These are phyloP conservation scores for Aphidius ervi DNA, from an alignment of 1,140 invertebrate genomes.

Conservation along the genomic window DNA sequence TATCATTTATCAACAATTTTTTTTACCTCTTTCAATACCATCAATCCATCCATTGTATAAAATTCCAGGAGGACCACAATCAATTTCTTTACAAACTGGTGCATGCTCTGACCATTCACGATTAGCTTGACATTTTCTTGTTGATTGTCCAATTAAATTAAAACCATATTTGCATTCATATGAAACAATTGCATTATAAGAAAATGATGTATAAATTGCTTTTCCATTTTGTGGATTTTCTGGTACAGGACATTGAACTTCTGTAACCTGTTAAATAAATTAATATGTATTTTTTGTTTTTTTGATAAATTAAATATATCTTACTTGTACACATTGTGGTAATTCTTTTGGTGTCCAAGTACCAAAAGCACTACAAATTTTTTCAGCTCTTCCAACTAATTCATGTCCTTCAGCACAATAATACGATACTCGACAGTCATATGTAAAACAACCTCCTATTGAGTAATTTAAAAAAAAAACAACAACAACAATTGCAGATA, in stretches of 20 bases:
- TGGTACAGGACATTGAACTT: constrained; percentile 84
- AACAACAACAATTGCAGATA: too few species aligned
- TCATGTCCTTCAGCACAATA: constrained; percentile 91
- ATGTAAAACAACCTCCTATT: constrained; percentile 83
- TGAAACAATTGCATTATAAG: constrained; percentile 88
- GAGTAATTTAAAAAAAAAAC: constrained; percentile 11
- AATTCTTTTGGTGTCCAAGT: constrained; percentile 85
- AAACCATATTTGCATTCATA: constrained; percentile 93
- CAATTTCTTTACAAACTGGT: constrained; percentile 91
- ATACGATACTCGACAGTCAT: constrained; percentile 85
- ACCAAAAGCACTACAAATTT: constrained; percentile 82
- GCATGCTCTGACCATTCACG: constrained; percentile 85
- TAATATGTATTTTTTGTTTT: neutral
- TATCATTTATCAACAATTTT: too few species aligned
- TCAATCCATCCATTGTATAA: constrained; percentile 95
- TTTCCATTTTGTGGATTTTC: constrained; percentile 86
- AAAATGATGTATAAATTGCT: constrained; percentile 85
- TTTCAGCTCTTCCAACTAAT: constrained; percentile 76
- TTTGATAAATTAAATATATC: constrained; percentile 23
- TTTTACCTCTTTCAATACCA: constrained; percentile 70
- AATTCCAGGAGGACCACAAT: constrained; percentile 85
- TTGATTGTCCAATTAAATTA: constrained; percentile 80
- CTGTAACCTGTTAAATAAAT: constrained; percentile 59
- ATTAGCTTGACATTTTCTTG: constrained; percentile 84
- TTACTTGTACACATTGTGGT: constrained; percentile 80